A percentile compares a stretch with the other conserved stretches of the same genome.
phyloP scores from a whole-genome alignment of 2,113 vertebrate genomes.

The Alaudala cheleensis region DNA sequence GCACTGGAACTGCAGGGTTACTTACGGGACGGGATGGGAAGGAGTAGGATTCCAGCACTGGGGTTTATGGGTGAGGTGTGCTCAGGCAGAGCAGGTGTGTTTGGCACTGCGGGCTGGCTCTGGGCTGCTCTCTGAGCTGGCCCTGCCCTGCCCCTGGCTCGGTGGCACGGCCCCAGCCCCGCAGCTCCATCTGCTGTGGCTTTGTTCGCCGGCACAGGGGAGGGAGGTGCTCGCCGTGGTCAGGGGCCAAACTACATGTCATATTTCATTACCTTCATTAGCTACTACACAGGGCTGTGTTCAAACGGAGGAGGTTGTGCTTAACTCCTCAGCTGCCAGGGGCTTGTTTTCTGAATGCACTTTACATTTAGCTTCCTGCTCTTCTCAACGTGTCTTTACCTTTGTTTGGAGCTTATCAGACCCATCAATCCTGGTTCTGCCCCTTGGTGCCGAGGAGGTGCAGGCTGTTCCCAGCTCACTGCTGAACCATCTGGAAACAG shows the following conservation, averaged over 20 bases:
- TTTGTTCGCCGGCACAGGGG: constrained; percentile 77
- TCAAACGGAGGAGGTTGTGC: constrained; percentile 58
- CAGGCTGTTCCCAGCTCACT: constrained; percentile 3
- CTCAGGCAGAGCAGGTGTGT: rapidly evolving
- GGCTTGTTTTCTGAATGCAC: background rate
- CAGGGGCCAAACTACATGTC: constrained; percentile 83
- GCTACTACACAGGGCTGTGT: constrained; percentile 75
- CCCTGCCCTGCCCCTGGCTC: background rate
- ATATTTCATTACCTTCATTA: constrained; percentile 86
- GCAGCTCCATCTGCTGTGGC: constrained; percentile 79
- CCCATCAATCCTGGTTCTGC: constrained; percentile 39
- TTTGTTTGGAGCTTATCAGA: constrained; percentile 39
- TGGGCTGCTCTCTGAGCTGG: background rate
- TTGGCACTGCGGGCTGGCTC: background rate
- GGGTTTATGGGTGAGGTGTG: no score
- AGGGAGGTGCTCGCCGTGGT: constrained; percentile 75
- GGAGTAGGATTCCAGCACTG: no score
- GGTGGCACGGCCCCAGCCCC: constrained; percentile 65
- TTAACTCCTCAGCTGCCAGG: constrained; percentile 73
- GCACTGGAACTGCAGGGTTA: rapidly evolving
- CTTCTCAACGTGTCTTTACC: background rate
- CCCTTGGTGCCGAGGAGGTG: constrained; percentile 1
- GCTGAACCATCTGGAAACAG: constrained; percentile 69
- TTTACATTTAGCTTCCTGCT: background rate
- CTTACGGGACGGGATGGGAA: background rate